These are phyloP conservation scores for Brachyhypopomus occidentalis DNA, from an alignment of 2,113 vertebrate genomes.

Conservation along the genomic window DNA sequence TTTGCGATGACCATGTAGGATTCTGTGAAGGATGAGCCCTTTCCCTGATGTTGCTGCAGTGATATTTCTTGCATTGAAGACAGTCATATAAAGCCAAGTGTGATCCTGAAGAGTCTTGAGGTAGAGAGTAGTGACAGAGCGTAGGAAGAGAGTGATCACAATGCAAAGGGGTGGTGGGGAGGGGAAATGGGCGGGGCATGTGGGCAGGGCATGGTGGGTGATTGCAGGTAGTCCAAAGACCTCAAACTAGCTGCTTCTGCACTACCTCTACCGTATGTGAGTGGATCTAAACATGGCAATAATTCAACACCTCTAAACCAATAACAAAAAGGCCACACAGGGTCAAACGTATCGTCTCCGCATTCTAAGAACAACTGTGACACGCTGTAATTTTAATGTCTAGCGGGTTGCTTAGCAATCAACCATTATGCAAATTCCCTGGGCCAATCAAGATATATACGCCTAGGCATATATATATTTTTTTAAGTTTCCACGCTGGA, in stretches of 20 bases:
- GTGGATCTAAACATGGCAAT: neutral
- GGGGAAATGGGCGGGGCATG: constrained; percentile 34
- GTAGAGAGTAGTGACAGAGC: neutral
- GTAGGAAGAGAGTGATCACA: constrained; percentile 19
- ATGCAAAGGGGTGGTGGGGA: constrained; percentile 49
- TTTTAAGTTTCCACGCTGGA: constrained; percentile 54
- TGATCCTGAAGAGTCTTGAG: neutral
- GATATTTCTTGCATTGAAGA: constrained; percentile 16
- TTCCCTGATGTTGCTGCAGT: neutral
- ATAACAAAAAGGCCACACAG: neutral
- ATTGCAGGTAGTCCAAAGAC: constrained; percentile 33
- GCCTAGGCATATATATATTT: neutral
- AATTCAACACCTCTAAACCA: neutral
- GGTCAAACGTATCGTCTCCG: neutral
- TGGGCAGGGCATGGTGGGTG: no score
- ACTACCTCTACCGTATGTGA: constrained; percentile 1
- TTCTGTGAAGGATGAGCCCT: neutral
- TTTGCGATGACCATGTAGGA: neutral
- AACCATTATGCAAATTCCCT: constrained; percentile 39
- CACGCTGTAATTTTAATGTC: constrained; percentile 33
- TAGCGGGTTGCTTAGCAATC: constrained; percentile 27
- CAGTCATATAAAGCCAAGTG: constrained; percentile 55
- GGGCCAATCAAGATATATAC: constrained; percentile 23
- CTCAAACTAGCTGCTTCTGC: neutral
- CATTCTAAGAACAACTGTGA: constrained; percentile 21